phyloP scores from a whole-genome alignment of 2,113 vertebrate genomes.

The Mobula birostris region DNA sequence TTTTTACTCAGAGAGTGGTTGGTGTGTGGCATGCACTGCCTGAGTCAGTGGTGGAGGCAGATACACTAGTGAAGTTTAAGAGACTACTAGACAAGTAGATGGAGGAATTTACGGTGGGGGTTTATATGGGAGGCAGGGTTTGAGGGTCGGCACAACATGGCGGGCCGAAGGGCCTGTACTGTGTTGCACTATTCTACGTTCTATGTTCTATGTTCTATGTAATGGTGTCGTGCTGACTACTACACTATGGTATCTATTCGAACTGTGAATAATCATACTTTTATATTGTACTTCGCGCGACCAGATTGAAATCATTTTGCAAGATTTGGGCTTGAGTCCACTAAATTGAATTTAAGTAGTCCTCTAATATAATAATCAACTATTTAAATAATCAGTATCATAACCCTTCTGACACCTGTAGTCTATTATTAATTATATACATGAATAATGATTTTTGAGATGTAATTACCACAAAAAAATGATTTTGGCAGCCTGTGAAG shows the following conservation, averaged over 20 bases:
- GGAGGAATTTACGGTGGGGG: too few species aligned
- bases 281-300: neutral
- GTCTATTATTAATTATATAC: constrained; percentile 35
- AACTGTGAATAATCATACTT: neutral
- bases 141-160: too few species aligned
- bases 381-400: constrained; percentile 29
- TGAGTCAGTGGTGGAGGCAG: too few species aligned
- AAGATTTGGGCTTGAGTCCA: neutral
- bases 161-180: too few species aligned
- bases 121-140: too few species aligned
- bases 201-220: too few species aligned
- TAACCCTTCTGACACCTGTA: constrained; percentile 31
- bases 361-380: constrained; percentile 32
- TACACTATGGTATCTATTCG: neutral
- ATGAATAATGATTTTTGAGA: constrained; percentile 34
- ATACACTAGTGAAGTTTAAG: too few species aligned
- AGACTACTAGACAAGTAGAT: too few species aligned
- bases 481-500: constrained; percentile 3
- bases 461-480: constrained; percentile 1
- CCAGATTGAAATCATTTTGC: neutral
- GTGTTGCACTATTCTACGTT: too few species aligned
- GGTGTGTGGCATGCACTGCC: too few species aligned
- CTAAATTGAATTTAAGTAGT: constrained; percentile 27
- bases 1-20: too few species aligned
- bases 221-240: too few species aligned